phyloP scores from a whole-genome alignment of 2,113 vertebrate species.

The Chloebia gouldiae region DNA sequence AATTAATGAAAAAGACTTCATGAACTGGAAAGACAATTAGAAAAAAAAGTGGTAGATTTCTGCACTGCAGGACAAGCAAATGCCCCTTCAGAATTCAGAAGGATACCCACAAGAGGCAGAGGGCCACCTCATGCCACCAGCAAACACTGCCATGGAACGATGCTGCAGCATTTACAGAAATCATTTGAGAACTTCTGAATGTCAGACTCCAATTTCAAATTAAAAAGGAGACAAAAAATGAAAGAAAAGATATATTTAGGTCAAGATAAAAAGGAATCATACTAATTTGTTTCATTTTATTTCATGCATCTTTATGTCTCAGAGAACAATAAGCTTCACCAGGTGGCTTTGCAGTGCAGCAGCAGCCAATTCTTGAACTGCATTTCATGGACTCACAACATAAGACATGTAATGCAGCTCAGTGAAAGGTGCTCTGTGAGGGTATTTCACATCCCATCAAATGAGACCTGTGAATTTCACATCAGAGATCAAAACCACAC shows the following conservation, averaged over 20 bases:
- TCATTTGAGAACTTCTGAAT: not conserved
- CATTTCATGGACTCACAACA: not conserved
- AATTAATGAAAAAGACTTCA: not conserved
- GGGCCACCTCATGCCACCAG: not conserved
- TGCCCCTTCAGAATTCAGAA: not conserved
- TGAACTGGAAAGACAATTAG: not conserved
- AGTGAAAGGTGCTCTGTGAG: not conserved
- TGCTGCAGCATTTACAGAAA: rapidly evolving
- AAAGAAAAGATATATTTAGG: not conserved
- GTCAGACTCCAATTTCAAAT: not conserved
- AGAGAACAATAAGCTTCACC: not conserved
- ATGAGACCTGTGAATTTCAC: not conserved
- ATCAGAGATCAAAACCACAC: not conserved
- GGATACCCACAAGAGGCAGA: not conserved
- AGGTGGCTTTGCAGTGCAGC: not conserved
- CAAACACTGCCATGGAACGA: rapidly evolving
- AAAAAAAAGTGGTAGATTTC: not conserved
- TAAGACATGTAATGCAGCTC: not conserved
- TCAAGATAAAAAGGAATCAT: not conserved
- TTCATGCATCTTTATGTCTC: rapidly evolving
- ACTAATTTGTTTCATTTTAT: not conserved
- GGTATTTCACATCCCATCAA: not conserved
- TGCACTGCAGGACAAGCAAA: not conserved
- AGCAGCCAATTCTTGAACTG: not conserved
- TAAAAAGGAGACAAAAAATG: not conserved